Percentiles rank a stretch among this genome's conserved stretches.
Evolutionary conservation across 2,797 vertebrate genomes (phyloP).

Genomic region (Lemur catta): DNA sequence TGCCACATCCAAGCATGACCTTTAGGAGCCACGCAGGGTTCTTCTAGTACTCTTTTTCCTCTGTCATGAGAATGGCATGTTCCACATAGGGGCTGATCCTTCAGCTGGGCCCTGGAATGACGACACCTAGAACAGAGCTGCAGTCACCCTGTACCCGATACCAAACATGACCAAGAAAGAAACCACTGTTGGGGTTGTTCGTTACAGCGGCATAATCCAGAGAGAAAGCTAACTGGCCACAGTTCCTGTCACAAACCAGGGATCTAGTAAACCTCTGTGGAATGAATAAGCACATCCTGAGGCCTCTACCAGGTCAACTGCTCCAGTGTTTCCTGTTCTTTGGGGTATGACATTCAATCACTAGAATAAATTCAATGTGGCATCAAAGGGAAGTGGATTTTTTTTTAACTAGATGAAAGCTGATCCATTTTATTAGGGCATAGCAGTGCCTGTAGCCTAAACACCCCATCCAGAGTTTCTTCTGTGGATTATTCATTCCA

Average conservation of each 20-base stretch:
- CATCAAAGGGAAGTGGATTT: neutral
- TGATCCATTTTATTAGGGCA: neutral
- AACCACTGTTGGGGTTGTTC: neutral
- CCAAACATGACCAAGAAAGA: neutral
- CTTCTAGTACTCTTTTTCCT: neutral
- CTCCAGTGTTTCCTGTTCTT: neutral
- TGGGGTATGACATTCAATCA: neutral
- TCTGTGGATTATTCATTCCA: neutral
- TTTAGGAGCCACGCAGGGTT: neutral
- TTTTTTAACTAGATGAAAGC: neutral
- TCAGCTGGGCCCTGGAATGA: neutral
- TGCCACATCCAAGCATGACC: neutral
- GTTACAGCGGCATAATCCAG: neutral
- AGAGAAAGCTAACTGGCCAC: neutral
- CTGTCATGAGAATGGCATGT: neutral
- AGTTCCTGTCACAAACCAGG: neutral
- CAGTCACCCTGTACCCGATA: neutral
- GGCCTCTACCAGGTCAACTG: neutral
- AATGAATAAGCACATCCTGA: neutral
- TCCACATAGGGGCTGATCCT: neutral
- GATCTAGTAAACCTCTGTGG: neutral
- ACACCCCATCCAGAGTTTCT: neutral
- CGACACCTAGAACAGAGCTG: neutral
- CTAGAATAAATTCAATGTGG: neutral
- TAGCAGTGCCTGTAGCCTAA: neutral